A percentile compares a stretch with the other conserved stretches of the same genome.
phyloP scores from a whole-genome alignment of 2,888 invertebrate species.

The Sympetrum striolatum region DNA sequence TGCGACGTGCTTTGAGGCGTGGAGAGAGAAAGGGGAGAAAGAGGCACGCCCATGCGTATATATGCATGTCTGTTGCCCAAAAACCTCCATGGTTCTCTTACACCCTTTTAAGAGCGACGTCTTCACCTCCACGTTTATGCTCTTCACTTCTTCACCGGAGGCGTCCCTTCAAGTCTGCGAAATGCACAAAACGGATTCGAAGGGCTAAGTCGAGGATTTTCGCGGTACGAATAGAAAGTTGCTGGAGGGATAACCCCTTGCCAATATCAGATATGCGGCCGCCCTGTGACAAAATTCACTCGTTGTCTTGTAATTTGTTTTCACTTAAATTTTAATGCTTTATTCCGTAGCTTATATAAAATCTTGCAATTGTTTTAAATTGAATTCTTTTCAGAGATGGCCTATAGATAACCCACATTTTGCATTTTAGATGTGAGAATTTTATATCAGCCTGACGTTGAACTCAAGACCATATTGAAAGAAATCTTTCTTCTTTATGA shows the following conservation, averaged over 20 bases:
- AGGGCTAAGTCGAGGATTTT: neutral
- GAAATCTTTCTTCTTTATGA: no score
- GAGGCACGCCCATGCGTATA: conserved; percentile 14
- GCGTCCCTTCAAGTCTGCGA: neutral
- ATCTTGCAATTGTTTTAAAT: no score
- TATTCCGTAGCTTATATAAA: no score
- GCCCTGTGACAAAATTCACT: no score
- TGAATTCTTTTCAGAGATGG: no score
- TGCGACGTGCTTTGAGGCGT: neutral
- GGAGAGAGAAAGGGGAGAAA: neutral
- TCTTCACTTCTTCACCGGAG: neutral
- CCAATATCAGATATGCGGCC: no score
- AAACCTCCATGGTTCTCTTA: neutral
- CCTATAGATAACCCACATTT: no score
- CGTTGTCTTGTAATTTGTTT: no score
- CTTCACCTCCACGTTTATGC: neutral
- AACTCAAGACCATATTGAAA: no score
- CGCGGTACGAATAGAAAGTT: neutral
- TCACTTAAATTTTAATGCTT: no score
- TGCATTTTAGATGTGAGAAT: no score
- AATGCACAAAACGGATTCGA: neutral
- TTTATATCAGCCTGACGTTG: no score
- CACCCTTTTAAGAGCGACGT: neutral
- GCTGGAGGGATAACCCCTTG: neutral
- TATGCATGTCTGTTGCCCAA: neutral